Base-by-base conservation (phyloP, 2,113 vertebrate species). In the Carassius gibelio region DNA sequence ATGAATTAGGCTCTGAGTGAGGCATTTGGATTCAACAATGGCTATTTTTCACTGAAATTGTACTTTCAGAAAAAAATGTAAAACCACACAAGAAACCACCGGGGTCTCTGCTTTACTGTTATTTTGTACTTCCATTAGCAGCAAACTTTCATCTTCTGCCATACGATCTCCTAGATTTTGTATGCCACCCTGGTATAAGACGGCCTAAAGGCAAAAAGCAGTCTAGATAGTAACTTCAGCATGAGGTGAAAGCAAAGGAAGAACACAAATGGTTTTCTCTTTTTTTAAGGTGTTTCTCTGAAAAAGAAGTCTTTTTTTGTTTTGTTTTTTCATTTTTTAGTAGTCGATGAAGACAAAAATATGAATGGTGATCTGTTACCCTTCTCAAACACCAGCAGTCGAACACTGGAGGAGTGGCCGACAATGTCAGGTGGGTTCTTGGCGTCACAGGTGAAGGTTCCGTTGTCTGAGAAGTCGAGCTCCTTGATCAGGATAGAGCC, bases 361-460 rank as follows among this genome's bases (percentile, higher is more conserved):
- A 36, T 48, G 34, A 4, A 64, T 14, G n/a, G 5, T 34, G 76
- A 68, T 7, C 8, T 5, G 88, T 86, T 91, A 97, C 98, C 95
- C 92, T 96, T 97, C 79, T 99, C 98, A 19, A 97, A 95, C 81
- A 99, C 98, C 11, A 98, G 96, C 90, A 99, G 96, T 0, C 95
- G 95, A 48, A 99, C 97, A 86, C 93, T 96, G 68, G 97, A 97
- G 14, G 97, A 94, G 36, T 96, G 95, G 9, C 98, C 98, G 84
- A 96, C 96, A 11, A 99, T 98, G 93, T 99, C 97, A 0, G 98
- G 98, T 0, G 98, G 98, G 93, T 99, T 99, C 92, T 99, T 99
- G 81, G 98, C 98, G 2, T 99, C 97, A 8, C 98, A 99, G 86
- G 97, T 98, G 93, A 97, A 99, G 82, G 98, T 99, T 85, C 98